These are phyloP conservation scores for Caenorhabditis imperialis DNA, from an alignment of 2,888 invertebrate species.

Conservation along the genomic window DNA sequence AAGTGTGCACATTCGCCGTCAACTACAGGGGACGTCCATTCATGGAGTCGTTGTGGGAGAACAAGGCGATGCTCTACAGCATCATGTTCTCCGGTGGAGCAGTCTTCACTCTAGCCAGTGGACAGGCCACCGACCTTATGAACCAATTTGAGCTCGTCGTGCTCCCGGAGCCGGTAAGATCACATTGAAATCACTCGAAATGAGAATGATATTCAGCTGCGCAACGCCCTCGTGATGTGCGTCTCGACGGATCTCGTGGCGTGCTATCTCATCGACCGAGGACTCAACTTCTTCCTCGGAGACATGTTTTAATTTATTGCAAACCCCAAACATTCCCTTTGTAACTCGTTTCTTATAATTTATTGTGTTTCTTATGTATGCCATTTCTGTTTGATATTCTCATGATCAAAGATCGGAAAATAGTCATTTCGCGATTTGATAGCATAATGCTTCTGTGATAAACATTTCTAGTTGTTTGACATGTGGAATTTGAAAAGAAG, in stretches of 20 bases:
- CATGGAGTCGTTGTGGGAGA: conserved; percentile 95
- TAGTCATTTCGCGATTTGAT: conserved; percentile 26
- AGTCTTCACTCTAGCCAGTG: conserved; percentile 86
- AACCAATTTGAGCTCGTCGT: conserved; percentile 94
- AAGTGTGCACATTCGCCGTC: conserved; percentile 97
- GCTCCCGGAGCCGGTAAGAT: conserved; percentile 88
- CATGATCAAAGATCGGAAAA: conserved; percentile 15
- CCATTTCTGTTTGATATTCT: neutral
- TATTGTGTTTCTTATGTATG: conserved; percentile 16
- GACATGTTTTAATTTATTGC: conserved; percentile 59
- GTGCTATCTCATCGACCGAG: conserved; percentile 87
- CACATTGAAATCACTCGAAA: no score
- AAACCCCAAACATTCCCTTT: conserved; percentile 10
- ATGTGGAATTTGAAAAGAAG: no score
- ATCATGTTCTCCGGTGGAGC: conserved; percentile 87
- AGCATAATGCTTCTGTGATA: conserved; percentile 45
- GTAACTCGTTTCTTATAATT: conserved; percentile 5
- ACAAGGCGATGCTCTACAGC: conserved; percentile 92
- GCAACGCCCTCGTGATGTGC: conserved; percentile 87
- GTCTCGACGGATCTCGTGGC: conserved; percentile 89
- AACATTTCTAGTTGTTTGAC: no score
- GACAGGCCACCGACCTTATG: conserved; percentile 87
- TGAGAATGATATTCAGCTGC: conserved; percentile 89
- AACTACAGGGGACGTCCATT: conserved; percentile 99
- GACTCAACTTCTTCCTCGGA: conserved; percentile 68